Conservation (phyloP, 1,140 invertebrate species). For the Drosophila dunni region DNA sequence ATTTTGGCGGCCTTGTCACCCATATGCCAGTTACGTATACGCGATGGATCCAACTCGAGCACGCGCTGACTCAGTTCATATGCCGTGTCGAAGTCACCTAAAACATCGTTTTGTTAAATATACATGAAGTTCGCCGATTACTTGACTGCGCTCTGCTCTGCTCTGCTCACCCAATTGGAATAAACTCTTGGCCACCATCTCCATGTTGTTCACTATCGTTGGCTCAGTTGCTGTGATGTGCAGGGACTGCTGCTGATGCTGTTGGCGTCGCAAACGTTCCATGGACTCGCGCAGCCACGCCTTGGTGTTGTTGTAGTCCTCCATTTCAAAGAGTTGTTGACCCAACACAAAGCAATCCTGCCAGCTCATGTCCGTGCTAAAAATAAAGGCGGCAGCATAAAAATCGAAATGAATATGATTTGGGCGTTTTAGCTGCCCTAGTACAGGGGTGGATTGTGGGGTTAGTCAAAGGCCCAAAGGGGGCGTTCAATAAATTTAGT, state of each 20-base stretch:
- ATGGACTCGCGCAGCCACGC: conserved; percentile 97
- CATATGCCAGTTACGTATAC: conserved; percentile 92
- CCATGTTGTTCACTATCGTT: conserved; percentile 86
- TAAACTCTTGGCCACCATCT: conserved; percentile 73
- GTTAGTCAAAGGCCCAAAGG: background rate
- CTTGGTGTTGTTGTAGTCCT: conserved; percentile 96
- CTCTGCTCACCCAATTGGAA: conserved; percentile 88
- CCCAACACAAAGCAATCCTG: conserved; percentile 98
- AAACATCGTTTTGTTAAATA: conserved; percentile 49
- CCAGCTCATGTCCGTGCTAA: conserved; percentile 88
- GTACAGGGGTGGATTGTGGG: background rate
- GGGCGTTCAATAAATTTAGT: no score
- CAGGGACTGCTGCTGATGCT: conserved; percentile 20
- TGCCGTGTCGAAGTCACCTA: conserved; percentile 93
- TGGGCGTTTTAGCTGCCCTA: background rate
- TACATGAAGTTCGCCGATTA: conserved; percentile 31
- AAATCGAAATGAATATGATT: conserved; percentile 59
- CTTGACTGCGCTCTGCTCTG: conserved; percentile 87
- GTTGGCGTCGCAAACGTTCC: conserved; percentile 85
- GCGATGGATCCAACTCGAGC: conserved; percentile 91
- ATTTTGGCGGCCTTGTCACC: conserved; percentile 86
- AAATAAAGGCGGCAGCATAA: conserved; percentile 53
- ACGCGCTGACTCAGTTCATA: conserved; percentile 95
- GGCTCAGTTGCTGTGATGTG: conserved; percentile 86
- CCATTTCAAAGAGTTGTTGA: conserved; percentile 95